These are phyloP conservation scores for Todiramphus saurophagus DNA, from an alignment of 2,113 vertebrate species.

Conservation along the genomic window DNA sequence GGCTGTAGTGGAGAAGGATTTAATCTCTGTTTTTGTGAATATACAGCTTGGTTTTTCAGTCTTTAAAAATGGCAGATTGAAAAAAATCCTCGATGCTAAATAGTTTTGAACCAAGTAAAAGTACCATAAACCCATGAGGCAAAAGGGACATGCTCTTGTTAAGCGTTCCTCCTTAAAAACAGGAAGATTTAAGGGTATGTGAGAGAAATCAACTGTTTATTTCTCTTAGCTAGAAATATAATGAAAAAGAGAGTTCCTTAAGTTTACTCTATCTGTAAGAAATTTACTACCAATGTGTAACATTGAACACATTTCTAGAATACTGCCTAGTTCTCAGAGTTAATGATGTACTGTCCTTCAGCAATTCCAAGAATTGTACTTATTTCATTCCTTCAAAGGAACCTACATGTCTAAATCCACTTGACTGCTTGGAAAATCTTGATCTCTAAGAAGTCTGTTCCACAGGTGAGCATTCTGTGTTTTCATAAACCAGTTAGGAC, in stretches of 20 bases:
- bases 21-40: neutral
- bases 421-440: neutral
- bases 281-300: neutral
- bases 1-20: neutral
- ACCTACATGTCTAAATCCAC: neutral
- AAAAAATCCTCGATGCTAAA: neutral
- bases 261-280: neutral
- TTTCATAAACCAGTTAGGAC: neutral
- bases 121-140: neutral
- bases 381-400: neutral
- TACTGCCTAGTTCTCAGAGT: neutral
- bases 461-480: neutral
- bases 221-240: neutral
- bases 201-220: neutral
- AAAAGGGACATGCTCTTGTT: neutral
- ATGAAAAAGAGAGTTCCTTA: neutral
- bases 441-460: neutral
- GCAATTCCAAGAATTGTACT: neutral
- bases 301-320: neutral
- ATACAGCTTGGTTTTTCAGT: neutral
- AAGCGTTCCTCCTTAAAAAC: neutral
- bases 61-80: neutral
- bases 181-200: neutral
- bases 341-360: neutral
- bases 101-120: neutral